Base-by-base conservation (phyloP, 2,888 invertebrate genomes). In the Leptothorax acervorum region DNA sequence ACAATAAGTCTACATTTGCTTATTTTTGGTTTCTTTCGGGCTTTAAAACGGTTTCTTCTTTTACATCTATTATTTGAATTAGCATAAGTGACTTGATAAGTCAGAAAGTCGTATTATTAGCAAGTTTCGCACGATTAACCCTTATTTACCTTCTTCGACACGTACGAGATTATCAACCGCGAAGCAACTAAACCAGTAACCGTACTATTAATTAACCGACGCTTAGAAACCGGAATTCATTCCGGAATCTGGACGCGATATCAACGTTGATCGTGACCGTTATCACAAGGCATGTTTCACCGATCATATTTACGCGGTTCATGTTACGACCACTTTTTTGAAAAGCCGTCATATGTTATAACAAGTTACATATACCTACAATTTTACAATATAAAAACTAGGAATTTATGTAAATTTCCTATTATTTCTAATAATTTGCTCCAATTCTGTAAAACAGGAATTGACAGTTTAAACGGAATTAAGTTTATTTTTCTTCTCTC, bases 121-220 rank as follows among this genome's bases (percentile, higher is more conserved):
- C 63, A 51, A 66, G 88, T 86, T 88, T 85, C 86, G 84, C 88
- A 84, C 90, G 87, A 90, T 82, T 88, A 86, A 85, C 65, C 84
- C 83, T 86, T 83, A 86, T 88, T 87, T 87, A 88, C 87, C 88
- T 83, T 88, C 87, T 86, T 86, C 85, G 85, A 88, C 82, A 83
- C n/a, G 35, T 48, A 83, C 86, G 82, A 81, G 89, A 90, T 86
- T 89, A 89, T 87, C 86, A 78, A 89, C 90, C 83, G 90, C 84
- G 89, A 89, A 89, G 88, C 88, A 78, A 89, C 81, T 86, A 84
- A 85, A 89, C 89, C 86, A 88, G 89, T 91, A 89, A 92, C 88
- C 90, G 88, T 87, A 85, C 87, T 89, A 92, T 92, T 92, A 92
- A 92, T 92, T 92, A 91, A 88, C 84, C 86, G 91, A 92, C 92